These are phyloP conservation scores for Meliscaeva auricollis DNA, from an alignment of 2,888 invertebrate species.

Conservation along the genomic window DNA sequence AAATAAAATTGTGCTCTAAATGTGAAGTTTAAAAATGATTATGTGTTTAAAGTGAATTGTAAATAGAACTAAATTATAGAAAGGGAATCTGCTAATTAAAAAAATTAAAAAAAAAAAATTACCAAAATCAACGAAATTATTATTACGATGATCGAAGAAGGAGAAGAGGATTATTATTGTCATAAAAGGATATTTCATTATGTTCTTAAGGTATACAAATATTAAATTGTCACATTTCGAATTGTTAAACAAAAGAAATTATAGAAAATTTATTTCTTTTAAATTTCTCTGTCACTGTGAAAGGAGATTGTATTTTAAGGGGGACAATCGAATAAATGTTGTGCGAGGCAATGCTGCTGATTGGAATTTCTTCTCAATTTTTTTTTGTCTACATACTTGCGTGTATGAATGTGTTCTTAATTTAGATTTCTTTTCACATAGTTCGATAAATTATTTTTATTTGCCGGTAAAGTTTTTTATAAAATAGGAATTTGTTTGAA, in stretches of 20 bases:
- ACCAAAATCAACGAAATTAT: not conserved
- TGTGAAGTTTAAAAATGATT: slow-evolving; percentile 35
- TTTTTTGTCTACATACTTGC: not conserved
- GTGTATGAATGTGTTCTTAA: slow-evolving; percentile 32
- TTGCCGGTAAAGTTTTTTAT: slow-evolving; percentile 48
- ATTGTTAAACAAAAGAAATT: not conserved
- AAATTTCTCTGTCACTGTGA: not conserved
- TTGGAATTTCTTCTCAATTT: slow-evolving; percentile 4
- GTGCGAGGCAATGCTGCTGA: slow-evolving; percentile 6
- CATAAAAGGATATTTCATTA: slow-evolving; percentile 71
- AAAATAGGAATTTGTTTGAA: slow-evolving; percentile 46
- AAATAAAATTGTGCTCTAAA: slow-evolving; percentile 35
- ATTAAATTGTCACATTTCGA: not conserved
- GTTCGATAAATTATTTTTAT: not conserved
- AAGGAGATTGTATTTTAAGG: not conserved
- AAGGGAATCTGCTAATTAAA: not conserved
- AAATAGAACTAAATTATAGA: no score
- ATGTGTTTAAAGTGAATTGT: slow-evolving; percentile 51
- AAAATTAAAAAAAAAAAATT: not conserved
- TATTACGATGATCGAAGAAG: slow-evolving; percentile 57
- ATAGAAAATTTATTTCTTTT: not conserved
- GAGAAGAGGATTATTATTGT: slow-evolving; percentile 59
- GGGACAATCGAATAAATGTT: slow-evolving; percentile 14
- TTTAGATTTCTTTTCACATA: slow-evolving; percentile 41
- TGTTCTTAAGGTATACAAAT: slow-evolving; percentile 59